phyloP scores from a whole-genome alignment of 2,888 invertebrate genomes.

The Eremobia ochroleuca region DNA sequence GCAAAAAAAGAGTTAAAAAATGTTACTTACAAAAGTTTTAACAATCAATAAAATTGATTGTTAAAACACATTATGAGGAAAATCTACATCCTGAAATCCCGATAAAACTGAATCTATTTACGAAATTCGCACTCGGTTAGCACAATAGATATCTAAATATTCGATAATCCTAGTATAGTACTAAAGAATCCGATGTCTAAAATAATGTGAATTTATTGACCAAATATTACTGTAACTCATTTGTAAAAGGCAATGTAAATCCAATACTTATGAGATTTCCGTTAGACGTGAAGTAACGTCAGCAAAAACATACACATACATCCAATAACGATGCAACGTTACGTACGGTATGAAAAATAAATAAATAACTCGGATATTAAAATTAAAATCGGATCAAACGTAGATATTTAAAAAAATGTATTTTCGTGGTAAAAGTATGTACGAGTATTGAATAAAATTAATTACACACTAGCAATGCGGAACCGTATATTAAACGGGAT shows the following conservation, averaged over 20 bases:
- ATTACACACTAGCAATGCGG: constrained; percentile 43
- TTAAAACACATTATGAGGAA: background rate
- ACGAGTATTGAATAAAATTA: constrained; percentile 51
- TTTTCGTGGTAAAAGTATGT: no score
- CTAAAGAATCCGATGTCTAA: constrained; percentile 32
- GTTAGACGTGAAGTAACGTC: constrained; percentile 36
- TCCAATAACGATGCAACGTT: constrained; percentile 10
- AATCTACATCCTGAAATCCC: background rate
- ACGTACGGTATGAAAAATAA: constrained; percentile 17
- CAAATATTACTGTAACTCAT: constrained; percentile 34
- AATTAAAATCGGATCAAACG: constrained; percentile 23
- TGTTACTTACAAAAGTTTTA: background rate
- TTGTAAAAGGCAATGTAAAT: constrained; percentile 27
- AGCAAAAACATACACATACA: constrained; percentile 32
- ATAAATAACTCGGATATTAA: constrained; percentile 28
- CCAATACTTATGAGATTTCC: constrained; percentile 32
- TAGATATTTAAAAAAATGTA: no score
- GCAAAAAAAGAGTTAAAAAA: no score
- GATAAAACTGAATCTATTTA: constrained; percentile 12
- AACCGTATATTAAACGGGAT: constrained; percentile 19
- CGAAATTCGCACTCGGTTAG: constrained; percentile 9
- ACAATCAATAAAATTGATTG: background rate
- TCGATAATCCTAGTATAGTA: constrained; percentile 21
- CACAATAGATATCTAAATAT: constrained; percentile 22
- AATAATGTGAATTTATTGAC: constrained; percentile 41